These are phyloP conservation scores for Cremastinae sp. DNA, from an alignment of 2,888 invertebrate species.

Conservation along the genomic window DNA sequence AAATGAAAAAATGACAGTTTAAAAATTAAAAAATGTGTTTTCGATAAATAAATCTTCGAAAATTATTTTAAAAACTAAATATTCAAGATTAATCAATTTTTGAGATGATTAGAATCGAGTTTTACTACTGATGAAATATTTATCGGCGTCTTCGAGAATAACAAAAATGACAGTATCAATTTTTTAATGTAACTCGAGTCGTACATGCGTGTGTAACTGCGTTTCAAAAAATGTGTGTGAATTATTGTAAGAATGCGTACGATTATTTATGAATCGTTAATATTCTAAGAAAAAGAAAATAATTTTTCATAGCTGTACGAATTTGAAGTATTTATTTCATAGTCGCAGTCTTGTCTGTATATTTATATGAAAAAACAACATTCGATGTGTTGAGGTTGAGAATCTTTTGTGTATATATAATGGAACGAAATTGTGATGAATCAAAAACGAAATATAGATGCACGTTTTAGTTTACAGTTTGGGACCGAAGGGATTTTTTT, in stretches of 20 bases:
- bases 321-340: slow-evolving; percentile 51
- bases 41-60: no score
- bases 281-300: neutral
- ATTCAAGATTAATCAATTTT: no score
- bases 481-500: slow-evolving; percentile 5
- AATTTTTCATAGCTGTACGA: neutral
- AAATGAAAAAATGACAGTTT: no score
- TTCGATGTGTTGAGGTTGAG: slow-evolving; percentile 30
- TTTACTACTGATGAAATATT: no score
- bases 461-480: neutral
- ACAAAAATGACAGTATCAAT: no score
- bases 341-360: slow-evolving; percentile 36
- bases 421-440: slow-evolving; percentile 52
- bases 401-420: slow-evolving; percentile 44
- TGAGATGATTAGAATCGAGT: no score
- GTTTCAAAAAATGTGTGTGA: slow-evolving; percentile 9
- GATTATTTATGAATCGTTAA: slow-evolving; percentile 15
- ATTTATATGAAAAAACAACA: slow-evolving; percentile 22
- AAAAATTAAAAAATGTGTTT: neutral
- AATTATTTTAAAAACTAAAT: no score
- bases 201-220: no score
- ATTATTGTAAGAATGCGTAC: slow-evolving; percentile 3
- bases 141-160: no score
- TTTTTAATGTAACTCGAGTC: no score
- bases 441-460: slow-evolving; percentile 10